Conservation (phyloP, 2,113 vertebrate species). For the Trichechus manatus region DNA sequence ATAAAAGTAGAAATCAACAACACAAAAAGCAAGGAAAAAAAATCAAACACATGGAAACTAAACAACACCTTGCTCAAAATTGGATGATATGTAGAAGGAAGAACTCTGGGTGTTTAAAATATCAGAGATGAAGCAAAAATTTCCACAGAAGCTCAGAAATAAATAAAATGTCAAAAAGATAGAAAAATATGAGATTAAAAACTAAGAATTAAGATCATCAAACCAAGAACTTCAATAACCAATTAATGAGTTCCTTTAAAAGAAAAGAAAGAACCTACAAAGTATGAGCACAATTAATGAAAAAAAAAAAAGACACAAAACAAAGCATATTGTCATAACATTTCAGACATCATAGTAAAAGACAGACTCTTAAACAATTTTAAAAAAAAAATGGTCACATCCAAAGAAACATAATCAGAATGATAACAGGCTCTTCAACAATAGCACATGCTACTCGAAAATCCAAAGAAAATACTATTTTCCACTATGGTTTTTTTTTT, state of each 20-base stretch:
- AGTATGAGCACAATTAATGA: background rate
- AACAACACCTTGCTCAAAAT: background rate
- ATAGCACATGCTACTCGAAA: background rate
- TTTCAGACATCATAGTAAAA: constrained; percentile 16
- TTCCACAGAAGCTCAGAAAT: background rate
- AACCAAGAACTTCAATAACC: background rate
- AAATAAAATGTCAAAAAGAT: constrained; percentile 1
- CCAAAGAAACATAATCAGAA: background rate
- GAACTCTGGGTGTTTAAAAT: constrained; percentile 26
- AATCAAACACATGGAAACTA: no score
- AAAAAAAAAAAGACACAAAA: background rate
- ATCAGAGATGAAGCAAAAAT: constrained; percentile 26
- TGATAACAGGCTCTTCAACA: background rate
- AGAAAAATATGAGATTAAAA: constrained; percentile 37
- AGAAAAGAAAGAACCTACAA: background rate
- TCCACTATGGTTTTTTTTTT: background rate
- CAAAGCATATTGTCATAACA: background rate
- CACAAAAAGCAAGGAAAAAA: no score
- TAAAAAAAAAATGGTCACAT: background rate
- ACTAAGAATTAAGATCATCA: background rate
- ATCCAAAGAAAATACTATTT: constrained; percentile 34
- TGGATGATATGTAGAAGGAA: constrained; percentile 19
- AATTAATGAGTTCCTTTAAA: background rate
- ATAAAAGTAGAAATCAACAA: no score
- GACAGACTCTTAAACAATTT: background rate